These are phyloP conservation scores for Aramus guarauna DNA, from an alignment of 2,113 vertebrate species.

Conservation along the genomic window DNA sequence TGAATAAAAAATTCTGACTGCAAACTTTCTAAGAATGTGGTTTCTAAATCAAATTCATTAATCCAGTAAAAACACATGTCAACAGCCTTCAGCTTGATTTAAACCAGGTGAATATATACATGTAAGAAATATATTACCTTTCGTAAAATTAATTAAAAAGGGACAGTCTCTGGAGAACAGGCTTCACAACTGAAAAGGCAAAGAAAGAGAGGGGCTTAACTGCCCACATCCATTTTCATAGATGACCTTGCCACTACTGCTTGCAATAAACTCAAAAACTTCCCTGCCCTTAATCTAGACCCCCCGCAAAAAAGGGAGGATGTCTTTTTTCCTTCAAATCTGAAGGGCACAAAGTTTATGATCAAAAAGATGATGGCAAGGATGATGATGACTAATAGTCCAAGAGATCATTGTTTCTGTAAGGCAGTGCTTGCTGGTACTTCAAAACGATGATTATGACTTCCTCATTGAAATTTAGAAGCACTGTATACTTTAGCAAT, in stretches of 20 bases:
- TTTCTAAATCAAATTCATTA: neutral
- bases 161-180: neutral
- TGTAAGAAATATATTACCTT: neutral
- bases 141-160: neutral
- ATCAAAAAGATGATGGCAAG: neutral
- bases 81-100: neutral
- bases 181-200: neutral
- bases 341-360: neutral
- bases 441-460: neutral
- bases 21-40: neutral
- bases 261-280: neutral
- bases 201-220: neutral
- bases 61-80: neutral
- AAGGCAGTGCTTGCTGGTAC: neutral
- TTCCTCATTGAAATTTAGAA: neutral
- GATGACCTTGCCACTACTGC: neutral
- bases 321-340: neutral
- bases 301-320: neutral
- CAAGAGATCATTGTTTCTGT: neutral
- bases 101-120: neutral
- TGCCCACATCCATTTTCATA: neutral
- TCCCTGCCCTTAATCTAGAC: neutral
- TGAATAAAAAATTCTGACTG: neutral
- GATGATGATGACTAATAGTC: neutral
- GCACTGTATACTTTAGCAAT: neutral